Evolutionary conservation across 2,113 vertebrate genomes (phyloP), one percentile per base, ranked within the genome.

Genomic region (Capreolus pygargus): DNA sequence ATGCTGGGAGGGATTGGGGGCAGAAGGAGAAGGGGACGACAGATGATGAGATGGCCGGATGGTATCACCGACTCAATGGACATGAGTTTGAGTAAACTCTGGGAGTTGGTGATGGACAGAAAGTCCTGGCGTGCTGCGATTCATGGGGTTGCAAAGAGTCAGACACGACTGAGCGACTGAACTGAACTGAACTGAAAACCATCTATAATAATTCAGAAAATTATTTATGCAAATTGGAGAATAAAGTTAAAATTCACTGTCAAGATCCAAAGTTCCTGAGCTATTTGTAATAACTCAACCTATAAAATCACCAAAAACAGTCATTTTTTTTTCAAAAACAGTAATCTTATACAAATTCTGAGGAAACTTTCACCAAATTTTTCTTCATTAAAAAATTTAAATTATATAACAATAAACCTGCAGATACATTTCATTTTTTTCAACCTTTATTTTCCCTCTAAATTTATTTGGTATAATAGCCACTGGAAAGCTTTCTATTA

Each of bases 311-410:
- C 16, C 45, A 79, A 86, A 78, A 79, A 86, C 36, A 19, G 16
- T 79, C 17, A 47, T 45, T 30, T 54, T 36, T 36, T 64, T 67
- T 67, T 67, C 64, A 36, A 67, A 79, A 86, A 86, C 47, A n/a
- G 17, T 86, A 50, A 81, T 30, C 30, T 67, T 30, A 86, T 6
- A 79, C 28, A 91, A 95, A 86, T 92, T 86, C 36, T 50, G 52
- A 67, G 58, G 64, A 92, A 85, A 82, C 0, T 7, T 57, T 82
- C 58, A 55, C 50, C 89, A 89, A 83, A 67, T 76, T 36, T 95
- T 92, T 86, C 58, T 64, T 92, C 17, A 86, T 96, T 94, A 54
- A 89, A 74, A 92, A 74, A 36, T 36, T 81, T 55, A 90, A 90
- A 96, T 64, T 57, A 55, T 58, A 1, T 64, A 57, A 86, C 39